Conservation (phyloP, 2,113 vertebrate genomes). For the Montifringilla adamsi region DNA sequence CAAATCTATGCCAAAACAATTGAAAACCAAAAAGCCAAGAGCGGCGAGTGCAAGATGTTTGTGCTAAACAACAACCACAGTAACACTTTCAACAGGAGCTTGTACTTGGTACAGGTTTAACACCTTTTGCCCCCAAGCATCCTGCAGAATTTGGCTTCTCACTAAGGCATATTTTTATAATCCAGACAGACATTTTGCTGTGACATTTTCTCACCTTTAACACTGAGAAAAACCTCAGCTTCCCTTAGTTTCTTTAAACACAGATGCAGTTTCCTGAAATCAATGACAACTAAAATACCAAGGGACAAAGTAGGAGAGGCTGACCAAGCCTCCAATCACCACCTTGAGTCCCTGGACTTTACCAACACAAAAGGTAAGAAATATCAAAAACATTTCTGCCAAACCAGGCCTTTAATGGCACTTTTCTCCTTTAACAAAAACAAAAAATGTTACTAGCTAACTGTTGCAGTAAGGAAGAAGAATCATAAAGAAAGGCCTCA, state of each 20-base stretch:
- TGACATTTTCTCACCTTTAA: not conserved
- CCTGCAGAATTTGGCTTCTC: not conserved
- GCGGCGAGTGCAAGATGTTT: not conserved
- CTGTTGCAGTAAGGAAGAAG: not conserved
- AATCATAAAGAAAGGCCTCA: not conserved
- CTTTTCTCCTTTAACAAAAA: not conserved
- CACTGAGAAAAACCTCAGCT: not conserved
- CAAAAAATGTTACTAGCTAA: not conserved
- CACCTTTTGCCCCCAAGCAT: not conserved
- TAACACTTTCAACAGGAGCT: not conserved
- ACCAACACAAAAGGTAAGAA: not conserved
- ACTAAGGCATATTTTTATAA: not conserved
- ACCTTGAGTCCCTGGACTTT: not conserved
- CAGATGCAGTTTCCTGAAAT: not conserved
- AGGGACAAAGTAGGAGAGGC: not conserved
- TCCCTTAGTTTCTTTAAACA: not conserved
- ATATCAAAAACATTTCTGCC: not conserved
- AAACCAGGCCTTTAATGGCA: not conserved
- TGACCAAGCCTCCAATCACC: not conserved
- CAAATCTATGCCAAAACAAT: not conserved
- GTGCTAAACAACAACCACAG: not conserved
- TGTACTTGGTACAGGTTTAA: not conserved
- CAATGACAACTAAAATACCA: not conserved
- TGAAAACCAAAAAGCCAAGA: not conserved
- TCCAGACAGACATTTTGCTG: not conserved